Percentiles rank a stretch among this genome's conserved stretches.
phyloP scores from a whole-genome alignment of 2,113 vertebrate genomes.

The Vireo altiloquus region DNA sequence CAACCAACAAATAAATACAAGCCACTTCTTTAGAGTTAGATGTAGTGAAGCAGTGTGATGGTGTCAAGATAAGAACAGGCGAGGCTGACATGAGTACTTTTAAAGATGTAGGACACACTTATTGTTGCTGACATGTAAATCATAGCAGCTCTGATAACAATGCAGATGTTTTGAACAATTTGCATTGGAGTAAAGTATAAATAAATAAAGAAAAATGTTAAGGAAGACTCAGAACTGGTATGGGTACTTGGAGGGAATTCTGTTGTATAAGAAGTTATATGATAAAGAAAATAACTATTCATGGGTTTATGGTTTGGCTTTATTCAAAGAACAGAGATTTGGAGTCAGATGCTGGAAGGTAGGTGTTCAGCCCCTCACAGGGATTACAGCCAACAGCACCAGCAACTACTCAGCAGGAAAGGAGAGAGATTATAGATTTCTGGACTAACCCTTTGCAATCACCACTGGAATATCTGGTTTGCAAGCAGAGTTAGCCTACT shows the following conservation, averaged over 20 bases:
- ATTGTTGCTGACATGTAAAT: background rate
- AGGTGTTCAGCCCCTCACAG: background rate
- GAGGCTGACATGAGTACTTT: background rate
- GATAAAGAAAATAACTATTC: background rate
- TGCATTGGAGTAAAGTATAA: background rate
- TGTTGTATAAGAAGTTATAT: background rate
- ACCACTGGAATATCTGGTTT: conserved; percentile 17
- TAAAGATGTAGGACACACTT: background rate
- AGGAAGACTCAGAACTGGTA: background rate
- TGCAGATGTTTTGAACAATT: background rate
- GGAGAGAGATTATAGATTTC: conserved; percentile 17
- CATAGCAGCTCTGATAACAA: background rate
- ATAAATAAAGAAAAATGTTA: background rate
- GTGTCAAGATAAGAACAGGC: background rate
- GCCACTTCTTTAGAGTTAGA: background rate
- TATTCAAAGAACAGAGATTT: background rate
- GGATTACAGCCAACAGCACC: background rate
- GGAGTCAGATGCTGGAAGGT: background rate
- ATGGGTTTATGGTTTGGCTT: background rate
- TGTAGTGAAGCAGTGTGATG: background rate
- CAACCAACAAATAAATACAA: conserved; percentile 54
- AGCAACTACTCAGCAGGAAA: background rate
- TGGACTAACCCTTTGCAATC: conserved; percentile 22
- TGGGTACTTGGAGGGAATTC: background rate
- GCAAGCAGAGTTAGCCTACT: background rate